Percentiles rank a stretch among this genome's conserved stretches.
phyloP scores from a whole-genome alignment of 2,797 vertebrate genomes.

The Megaceryle alcyon region DNA sequence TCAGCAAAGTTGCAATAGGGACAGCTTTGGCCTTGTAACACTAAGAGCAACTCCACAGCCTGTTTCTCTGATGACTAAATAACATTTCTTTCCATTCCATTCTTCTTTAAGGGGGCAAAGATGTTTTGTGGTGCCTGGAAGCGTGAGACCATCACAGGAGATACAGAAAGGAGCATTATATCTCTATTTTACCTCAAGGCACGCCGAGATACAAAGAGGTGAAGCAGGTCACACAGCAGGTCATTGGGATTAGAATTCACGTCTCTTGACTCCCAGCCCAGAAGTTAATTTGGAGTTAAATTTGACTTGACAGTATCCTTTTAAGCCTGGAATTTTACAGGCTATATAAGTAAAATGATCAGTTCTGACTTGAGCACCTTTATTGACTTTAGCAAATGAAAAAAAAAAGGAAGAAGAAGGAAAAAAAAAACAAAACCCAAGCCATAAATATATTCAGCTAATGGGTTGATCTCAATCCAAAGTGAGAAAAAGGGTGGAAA shows the following conservation, averaged over 20 bases:
- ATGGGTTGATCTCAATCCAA: neutral
- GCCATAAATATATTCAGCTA: neutral
- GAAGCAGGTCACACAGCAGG: slow-evolving; percentile 28
- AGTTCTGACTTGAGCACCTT: neutral
- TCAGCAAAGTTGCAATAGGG: neutral
- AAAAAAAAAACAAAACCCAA: neutral
- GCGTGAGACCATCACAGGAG: neutral
- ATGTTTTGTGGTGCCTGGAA: neutral
- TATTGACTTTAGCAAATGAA: neutral
- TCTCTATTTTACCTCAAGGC: neutral
- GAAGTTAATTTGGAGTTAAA: slow-evolving; percentile 54
- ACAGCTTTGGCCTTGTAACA: rapidly evolving
- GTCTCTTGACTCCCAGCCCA: neutral
- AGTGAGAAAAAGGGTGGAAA: neutral
- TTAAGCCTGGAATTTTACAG: slow-evolving; percentile 26
- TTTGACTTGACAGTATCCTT: slow-evolving; percentile 15
- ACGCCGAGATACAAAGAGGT: neutral
- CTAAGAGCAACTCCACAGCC: neutral
- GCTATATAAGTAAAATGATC: neutral
- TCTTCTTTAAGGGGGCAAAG: neutral
- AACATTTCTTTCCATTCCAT: neutral
- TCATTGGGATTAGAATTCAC: neutral
- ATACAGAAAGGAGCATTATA: neutral
- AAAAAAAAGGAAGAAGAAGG: rapidly evolving
- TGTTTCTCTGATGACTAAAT: neutral